These are phyloP conservation scores for Lerema accius DNA, from an alignment of 1,140 invertebrate species.

Conservation along the genomic window DNA sequence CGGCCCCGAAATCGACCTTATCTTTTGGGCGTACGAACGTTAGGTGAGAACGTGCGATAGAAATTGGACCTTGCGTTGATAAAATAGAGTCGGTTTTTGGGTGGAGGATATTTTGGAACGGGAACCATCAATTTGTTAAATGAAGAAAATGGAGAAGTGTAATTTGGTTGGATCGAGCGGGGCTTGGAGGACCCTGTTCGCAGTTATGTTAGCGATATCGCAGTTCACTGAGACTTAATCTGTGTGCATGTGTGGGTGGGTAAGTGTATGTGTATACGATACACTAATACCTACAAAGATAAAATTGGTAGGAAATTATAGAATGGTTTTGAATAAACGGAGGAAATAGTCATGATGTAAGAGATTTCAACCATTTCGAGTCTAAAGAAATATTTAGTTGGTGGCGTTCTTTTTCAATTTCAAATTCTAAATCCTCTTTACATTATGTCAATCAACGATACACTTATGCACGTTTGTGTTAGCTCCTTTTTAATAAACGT, in stretches of 20 bases:
- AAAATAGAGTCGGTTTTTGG: slow-evolving; percentile 48
- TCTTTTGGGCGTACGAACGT: slow-evolving; percentile 72
- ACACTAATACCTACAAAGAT: no score
- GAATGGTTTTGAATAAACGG: no score
- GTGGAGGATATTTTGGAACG: slow-evolving; percentile 41
- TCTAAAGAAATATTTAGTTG: no score
- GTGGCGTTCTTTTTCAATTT: no score
- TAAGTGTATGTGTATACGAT: no score
- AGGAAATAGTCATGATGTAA: no score
- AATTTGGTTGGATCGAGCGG: slow-evolving; percentile 63
- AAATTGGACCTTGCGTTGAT: slow-evolving; percentile 51
- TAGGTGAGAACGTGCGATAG: slow-evolving; percentile 33
- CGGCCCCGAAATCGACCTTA: slow-evolving; percentile 65
- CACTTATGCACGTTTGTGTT: no score
- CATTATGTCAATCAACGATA: no score
- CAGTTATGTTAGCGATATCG: slow-evolving; percentile 62
- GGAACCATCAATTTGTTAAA: slow-evolving; percentile 80
- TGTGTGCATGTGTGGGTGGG: slow-evolving; percentile 32
- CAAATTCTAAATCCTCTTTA: no score
- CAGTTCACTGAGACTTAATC: slow-evolving; percentile 47
- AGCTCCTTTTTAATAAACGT: no score
- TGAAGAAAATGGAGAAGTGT: slow-evolving; percentile 79
- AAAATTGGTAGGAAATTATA: no score
- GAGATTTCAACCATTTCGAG: no score
- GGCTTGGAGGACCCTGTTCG: slow-evolving; percentile 57